Percentiles rank a stretch among this genome's conserved stretches.
Evolutionary conservation across 2,797 vertebrate species (phyloP).

Genomic region (Hypotaenidia philippensis): DNA sequence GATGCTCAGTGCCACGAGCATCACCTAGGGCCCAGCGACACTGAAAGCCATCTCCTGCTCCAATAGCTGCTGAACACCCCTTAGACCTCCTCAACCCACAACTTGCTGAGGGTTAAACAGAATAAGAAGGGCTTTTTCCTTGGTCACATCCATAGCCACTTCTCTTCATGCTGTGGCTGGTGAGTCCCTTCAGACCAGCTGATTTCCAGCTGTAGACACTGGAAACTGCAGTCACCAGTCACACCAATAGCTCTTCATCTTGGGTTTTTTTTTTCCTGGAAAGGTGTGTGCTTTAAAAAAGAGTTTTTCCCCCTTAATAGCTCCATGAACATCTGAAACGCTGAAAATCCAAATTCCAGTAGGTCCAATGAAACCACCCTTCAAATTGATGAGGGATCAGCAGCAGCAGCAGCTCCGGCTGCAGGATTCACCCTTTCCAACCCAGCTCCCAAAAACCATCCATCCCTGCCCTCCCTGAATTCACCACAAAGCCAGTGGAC

Average conservation of each 20-base stretch:
- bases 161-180: neutral
- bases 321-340: neutral
- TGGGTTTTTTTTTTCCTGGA: neutral
- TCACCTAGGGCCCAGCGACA: no score
- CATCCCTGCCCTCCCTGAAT: accelerated
- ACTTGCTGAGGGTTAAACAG: neutral
- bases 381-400: accelerated
- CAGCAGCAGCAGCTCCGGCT: neutral
- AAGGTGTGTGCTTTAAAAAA: neutral
- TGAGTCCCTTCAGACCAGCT: neutral
- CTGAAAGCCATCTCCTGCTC: neutral
- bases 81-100: neutral
- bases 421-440: neutral
- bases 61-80: neutral
- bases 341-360: neutral
- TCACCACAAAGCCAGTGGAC: neutral
- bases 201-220: neutral
- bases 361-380: neutral
- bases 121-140: neutral
- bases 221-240: neutral
- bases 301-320: neutral
- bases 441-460: neutral
- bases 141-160: neutral
- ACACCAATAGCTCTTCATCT: neutral
- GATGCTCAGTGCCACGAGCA: accelerated